A percentile compares a stretch with the other conserved stretches of the same genome.
Conservation (phyloP, 35 echinoderm and acorn worm genomes). For the Heliocidaris erythrogramma region DNA sequence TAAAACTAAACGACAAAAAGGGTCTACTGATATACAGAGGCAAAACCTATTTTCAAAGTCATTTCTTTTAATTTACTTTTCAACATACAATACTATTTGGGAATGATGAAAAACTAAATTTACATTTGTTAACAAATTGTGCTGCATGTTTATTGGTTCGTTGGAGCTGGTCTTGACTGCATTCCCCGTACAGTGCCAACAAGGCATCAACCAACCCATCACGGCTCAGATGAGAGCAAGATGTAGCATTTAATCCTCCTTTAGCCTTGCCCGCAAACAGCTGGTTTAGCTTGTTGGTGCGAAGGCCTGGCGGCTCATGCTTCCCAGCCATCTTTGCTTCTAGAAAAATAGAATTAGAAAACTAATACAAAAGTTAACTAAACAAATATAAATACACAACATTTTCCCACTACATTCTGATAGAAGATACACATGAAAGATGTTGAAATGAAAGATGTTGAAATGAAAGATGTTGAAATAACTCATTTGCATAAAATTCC, state of each 20-base stretch:
- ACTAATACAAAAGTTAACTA: too few species aligned
- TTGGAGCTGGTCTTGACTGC: slow-evolving; percentile 61
- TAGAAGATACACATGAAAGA: too few species aligned
- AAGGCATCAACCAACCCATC: slow-evolving; percentile 77
- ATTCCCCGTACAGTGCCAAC: slow-evolving; percentile 77
- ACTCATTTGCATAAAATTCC: too few species aligned
- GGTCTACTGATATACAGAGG: neutral
- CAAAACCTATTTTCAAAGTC: neutral
- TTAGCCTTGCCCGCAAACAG: slow-evolving; percentile 66
- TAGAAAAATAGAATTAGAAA: too few species aligned
- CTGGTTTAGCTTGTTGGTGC: slow-evolving; percentile 68
- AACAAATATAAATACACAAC: too few species aligned
- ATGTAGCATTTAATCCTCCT: slow-evolving; percentile 29
- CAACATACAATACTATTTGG: too few species aligned
- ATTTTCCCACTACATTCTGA: too few species aligned
- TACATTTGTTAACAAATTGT: slow-evolving; percentile 70
- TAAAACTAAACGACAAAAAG: too few species aligned
- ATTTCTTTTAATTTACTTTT: neutral
- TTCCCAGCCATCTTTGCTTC: slow-evolving; percentile 24
- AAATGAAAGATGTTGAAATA: too few species aligned
- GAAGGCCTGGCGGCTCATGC: neutral
- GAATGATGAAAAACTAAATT: neutral
- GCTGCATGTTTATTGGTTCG: slow-evolving; percentile 67
- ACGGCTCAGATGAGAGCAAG: slow-evolving; percentile 39
- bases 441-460: too few species aligned